These are phyloP conservation scores for Setophaga coronata DNA, from an alignment of 2,113 vertebrate species.

Conservation along the genomic window DNA sequence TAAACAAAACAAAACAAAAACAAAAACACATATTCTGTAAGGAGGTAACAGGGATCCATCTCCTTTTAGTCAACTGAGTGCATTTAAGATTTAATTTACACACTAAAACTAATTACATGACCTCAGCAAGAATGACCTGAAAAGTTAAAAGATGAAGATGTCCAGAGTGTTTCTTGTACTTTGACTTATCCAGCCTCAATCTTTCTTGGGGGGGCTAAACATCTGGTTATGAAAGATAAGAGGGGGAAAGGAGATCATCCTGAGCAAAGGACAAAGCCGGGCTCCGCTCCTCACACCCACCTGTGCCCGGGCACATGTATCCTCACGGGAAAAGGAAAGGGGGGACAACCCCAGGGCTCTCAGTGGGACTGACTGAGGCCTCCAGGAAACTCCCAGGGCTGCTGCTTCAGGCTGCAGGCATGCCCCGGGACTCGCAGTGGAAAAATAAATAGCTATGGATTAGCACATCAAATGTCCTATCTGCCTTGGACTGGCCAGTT, in stretches of 20 bases:
- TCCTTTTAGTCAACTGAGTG: slow-evolving; percentile 70
- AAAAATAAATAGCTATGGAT: slow-evolving; percentile 66
- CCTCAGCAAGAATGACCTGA: slow-evolving; percentile 49
- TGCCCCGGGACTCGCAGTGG: slow-evolving; percentile 1
- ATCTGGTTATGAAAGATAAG: neutral
- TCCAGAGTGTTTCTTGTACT: slow-evolving; percentile 25
- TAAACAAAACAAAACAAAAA: slow-evolving; percentile 50
- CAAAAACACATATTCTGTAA: slow-evolving; percentile 62
- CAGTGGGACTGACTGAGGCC: neutral
- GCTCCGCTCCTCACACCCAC: neutral
- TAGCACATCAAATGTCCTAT: slow-evolving; percentile 24
- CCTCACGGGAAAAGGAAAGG: neutral
- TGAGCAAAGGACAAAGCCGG: slow-evolving; percentile 35
- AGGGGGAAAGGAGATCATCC: neutral
- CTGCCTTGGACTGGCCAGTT: slow-evolving; percentile 43
- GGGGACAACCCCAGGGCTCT: neutral
- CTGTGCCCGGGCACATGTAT: neutral
- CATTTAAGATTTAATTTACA: slow-evolving; percentile 73
- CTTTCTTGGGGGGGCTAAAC: neutral
- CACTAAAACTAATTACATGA: slow-evolving; percentile 66
- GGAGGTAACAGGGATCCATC: slow-evolving; percentile 76
- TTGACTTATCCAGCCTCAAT: slow-evolving; percentile 47
- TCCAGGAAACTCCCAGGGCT: neutral
- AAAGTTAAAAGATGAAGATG: slow-evolving; percentile 56
- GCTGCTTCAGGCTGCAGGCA: neutral